phyloP scores from a whole-genome alignment of 2,113 vertebrate species.

The Microtus oregoni region DNA sequence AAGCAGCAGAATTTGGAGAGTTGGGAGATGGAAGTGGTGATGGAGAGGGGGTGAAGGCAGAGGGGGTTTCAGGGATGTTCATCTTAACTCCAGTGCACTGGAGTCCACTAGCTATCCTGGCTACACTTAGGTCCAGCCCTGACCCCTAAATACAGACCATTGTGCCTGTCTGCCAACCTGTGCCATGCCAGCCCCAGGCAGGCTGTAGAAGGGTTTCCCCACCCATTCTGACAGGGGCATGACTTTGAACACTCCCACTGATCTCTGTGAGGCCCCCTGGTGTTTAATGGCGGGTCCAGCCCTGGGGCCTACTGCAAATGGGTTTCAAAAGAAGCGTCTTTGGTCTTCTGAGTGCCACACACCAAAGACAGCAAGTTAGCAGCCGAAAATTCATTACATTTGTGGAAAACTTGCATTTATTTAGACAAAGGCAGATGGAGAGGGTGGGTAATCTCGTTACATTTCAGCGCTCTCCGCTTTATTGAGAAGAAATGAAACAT shows the following conservation, averaged over 20 bases:
- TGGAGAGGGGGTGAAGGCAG: neutral
- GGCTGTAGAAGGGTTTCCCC: neutral
- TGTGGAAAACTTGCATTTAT: constrained; percentile 74
- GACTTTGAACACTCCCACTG: neutral
- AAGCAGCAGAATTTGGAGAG: neutral
- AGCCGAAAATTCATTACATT: constrained; percentile 73
- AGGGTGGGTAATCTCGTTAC: constrained; percentile 80
- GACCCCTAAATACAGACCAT: neutral
- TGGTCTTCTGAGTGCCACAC: neutral
- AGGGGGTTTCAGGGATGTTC: neutral
- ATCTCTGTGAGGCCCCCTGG: neutral
- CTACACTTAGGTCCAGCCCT: too few species aligned
- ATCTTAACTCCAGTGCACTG: neutral
- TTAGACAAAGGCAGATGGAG: constrained; percentile 84
- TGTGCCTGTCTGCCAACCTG: neutral
- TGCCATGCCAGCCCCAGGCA: accelerated
- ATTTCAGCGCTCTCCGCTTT: constrained; percentile 78
- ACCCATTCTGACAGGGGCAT: neutral
- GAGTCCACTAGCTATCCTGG: neutral
- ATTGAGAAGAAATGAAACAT: constrained; percentile 81
- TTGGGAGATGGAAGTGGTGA: neutral
- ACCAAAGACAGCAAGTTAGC: constrained; percentile 45
- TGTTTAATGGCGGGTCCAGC: neutral
- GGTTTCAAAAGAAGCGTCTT: neutral
- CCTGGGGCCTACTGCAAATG: neutral